Evolutionary conservation across 1,140 invertebrate genomes (phyloP), one percentile per base, ranked within the genome.

Genomic region (Caerostris extrusa): DNA sequence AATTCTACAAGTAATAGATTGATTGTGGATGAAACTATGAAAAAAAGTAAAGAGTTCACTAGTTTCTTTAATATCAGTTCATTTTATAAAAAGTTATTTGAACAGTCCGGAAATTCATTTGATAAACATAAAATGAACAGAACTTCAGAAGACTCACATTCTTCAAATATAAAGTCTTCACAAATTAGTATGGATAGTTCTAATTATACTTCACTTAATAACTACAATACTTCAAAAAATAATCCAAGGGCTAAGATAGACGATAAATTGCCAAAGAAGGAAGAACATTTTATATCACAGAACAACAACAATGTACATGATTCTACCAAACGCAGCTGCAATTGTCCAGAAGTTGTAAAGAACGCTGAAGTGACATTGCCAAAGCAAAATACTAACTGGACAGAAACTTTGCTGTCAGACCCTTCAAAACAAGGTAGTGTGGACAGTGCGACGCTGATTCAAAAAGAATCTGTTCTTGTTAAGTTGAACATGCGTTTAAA

Each of bases 391-490:
- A 12, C 8, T 12, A 77, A 10, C 8, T 61, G 7, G 8, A 50
- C 19, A 4, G 69, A 77, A 53, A 34, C 7, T 14, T 60, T 3
- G 7, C 82, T 19, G 3, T n/a, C 58, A 4, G 57, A 81, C 5
- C 5, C 12, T 81, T 10, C 12, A 81, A 19, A 85, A 56, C 12
- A 57, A 60, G 82, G 58, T 4, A 17, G 19, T 5, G 55, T 17
- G 3, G 92, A 88, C 3, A 93, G 92, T 81, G 92, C 92, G 1
- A 69, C 85, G 8, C 19, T 89, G 14, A 93, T 93, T n/a, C 92
- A 93, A 17, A 93, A 93, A 56, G 92, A 93, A 67, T 93, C 92
- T 10, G 69, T 93, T 53, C 50, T 93, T 8, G 14, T 81, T 8
- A 93, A 93, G 19, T 34, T 93, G 67, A 88, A 19, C 3, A 10